Evolutionary conservation across 2,113 vertebrate species (phyloP).

Genomic region (Steatornis caripensis): DNA sequence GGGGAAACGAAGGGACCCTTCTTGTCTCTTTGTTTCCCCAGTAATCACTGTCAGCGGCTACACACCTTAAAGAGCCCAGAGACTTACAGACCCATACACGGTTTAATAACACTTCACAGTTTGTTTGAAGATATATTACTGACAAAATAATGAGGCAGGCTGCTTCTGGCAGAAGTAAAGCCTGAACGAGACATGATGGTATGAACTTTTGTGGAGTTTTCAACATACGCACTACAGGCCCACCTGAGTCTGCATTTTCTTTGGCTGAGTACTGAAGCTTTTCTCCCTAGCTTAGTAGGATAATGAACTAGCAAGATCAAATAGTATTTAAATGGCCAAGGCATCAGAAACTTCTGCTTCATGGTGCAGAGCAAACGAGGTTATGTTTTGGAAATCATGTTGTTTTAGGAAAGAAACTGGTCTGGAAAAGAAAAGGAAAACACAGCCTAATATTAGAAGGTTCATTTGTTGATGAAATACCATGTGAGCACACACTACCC

Average conservation of each 20-base stretch:
- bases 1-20: not conserved
- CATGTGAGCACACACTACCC: not conserved
- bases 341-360: not conserved
- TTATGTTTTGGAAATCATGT: not conserved
- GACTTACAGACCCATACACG: not conserved
- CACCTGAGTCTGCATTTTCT: not conserved
- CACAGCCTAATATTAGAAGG: not conserved
- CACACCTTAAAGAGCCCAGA: not conserved
- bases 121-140: not conserved
- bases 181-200: not conserved
- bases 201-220: not conserved
- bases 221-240: not conserved
- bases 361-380: not conserved
- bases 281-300: not conserved
- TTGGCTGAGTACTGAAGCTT: not conserved
- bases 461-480: not conserved
- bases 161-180: not conserved
- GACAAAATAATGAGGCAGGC: not conserved
- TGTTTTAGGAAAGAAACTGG: not conserved
- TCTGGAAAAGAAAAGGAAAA: not conserved
- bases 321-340: not conserved
- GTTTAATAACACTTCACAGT: not conserved
- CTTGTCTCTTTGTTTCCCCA: not conserved
- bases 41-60: not conserved
- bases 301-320: not conserved